phyloP scores from a whole-genome alignment of 2,113 vertebrate genomes.

The Syngnathus typhle region DNA sequence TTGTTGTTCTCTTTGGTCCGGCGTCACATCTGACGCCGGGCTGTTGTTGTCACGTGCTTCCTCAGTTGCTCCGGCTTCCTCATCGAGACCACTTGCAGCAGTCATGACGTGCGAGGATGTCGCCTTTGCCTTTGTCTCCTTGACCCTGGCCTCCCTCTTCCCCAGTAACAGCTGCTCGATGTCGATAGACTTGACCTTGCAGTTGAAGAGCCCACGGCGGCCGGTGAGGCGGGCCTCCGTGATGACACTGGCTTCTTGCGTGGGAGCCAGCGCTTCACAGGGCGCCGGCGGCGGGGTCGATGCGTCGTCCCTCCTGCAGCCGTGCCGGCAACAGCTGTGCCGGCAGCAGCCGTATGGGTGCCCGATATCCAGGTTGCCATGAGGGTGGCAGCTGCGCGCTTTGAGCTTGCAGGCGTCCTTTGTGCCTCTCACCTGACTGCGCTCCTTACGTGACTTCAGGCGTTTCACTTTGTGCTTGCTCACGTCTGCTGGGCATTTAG shows the following conservation, averaged over 20 bases:
- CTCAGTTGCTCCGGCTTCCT: slow-evolving; percentile 6
- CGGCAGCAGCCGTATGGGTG: slow-evolving; percentile 18
- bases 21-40: background rate
- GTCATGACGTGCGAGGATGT: slow-evolving; percentile 9
- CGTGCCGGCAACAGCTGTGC: slow-evolving; percentile 10
- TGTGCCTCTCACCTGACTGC: slow-evolving; percentile 42
- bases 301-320: slow-evolving; percentile 31
- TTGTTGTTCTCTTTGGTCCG: background rate
- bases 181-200: slow-evolving; percentile 72
- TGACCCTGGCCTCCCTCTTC: slow-evolving; percentile 29
- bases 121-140: background rate
- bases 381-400: slow-evolving; percentile 16
- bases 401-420: slow-evolving; percentile 24
- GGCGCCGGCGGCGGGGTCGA: background rate
- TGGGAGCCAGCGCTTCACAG: slow-evolving; percentile 18
- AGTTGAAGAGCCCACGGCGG: slow-evolving; percentile 73
- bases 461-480: slow-evolving; percentile 54
- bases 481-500: background rate
- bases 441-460: slow-evolving; percentile 69
- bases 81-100: slow-evolving; percentile 5
- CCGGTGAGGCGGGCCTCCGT: slow-evolving; percentile 70
- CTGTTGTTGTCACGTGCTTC: slow-evolving; percentile 9
- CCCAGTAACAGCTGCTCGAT: slow-evolving; percentile 67
- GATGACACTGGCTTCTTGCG: slow-evolving; percentile 67
- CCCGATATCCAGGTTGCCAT: slow-evolving; percentile 25